These are phyloP conservation scores for Actinemys pallida DNA, from an alignment of 2,113 vertebrate genomes.

Conservation along the genomic window DNA sequence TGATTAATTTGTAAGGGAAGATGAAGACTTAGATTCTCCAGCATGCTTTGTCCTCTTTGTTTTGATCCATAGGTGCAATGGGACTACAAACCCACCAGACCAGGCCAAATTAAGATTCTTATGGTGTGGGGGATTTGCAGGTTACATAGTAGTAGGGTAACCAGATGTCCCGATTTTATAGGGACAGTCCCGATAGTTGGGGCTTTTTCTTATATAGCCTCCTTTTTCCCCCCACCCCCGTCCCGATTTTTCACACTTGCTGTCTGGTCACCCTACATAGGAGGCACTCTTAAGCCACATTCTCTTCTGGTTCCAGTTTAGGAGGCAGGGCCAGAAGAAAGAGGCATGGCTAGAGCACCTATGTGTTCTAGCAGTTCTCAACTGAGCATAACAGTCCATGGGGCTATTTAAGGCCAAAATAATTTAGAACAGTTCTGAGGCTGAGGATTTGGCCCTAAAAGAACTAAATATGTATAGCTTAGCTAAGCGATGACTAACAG, in stretches of 20 bases:
- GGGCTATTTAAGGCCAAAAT: neutral
- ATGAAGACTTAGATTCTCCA: rapidly evolving
- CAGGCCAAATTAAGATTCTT: neutral
- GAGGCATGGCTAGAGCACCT: rapidly evolving
- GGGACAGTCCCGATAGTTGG: no score
- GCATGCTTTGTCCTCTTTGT: neutral
- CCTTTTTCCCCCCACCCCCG: no score
- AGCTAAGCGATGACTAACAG: neutral
- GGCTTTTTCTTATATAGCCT: no score
- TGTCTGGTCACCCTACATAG: no score
- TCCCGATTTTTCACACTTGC: no score
- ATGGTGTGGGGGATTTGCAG: neutral
- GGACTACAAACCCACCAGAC: rapidly evolving
- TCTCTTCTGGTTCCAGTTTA: neutral
- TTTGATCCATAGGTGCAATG: neutral
- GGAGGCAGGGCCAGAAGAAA: neutral
- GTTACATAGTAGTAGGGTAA: neutral
- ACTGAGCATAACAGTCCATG: neutral
- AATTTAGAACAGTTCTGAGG: neutral
- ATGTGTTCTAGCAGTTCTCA: neutral
- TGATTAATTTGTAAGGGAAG: neutral
- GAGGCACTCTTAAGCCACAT: neutral
- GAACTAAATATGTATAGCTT: neutral
- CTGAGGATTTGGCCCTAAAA: rapidly evolving
- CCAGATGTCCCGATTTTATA: no score